Conservation (phyloP, 1,140 invertebrate genomes). For the Lepeophtheirus salmonis region DNA sequence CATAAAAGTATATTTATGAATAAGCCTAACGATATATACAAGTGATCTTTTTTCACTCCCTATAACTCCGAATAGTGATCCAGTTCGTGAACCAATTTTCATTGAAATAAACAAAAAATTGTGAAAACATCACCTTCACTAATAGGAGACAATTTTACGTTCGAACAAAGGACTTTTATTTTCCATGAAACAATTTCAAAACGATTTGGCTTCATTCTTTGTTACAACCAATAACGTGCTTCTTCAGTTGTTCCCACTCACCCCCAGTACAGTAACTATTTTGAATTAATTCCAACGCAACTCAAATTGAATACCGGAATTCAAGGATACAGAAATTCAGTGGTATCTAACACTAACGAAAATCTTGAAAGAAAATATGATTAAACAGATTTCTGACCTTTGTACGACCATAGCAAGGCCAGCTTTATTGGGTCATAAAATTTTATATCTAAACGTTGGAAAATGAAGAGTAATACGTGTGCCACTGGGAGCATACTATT, state of each 20-base stretch:
- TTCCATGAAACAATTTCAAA: constrained; percentile 6
- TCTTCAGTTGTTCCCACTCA: not conserved
- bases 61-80: constrained; percentile 81
- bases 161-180: no score
- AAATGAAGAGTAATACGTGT: not conserved
- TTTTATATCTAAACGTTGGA: constrained; percentile 12
- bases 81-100: constrained; percentile 81
- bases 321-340: constrained; percentile 1
- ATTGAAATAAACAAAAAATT: constrained; percentile 58
- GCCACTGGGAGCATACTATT: constrained; percentile 12
- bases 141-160: not conserved
- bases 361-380: not conserved
- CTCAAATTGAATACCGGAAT: not conserved
- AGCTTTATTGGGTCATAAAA: constrained; percentile 14
- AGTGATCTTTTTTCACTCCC: constrained; percentile 84
- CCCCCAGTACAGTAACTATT: constrained; percentile 14
- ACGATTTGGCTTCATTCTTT: constrained; percentile 8
- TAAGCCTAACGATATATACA: no score
- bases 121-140: constrained; percentile 21
- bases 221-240: not conserved
- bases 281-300: constrained; percentile 11
- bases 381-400: not conserved
- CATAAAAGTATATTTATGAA: no score
- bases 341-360: not conserved
- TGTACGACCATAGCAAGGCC: constrained; percentile 1